Evolutionary conservation across 2,113 vertebrate genomes (phyloP), one percentile per base, ranked within the genome.

Genomic region (Lagopus muta): DNA sequence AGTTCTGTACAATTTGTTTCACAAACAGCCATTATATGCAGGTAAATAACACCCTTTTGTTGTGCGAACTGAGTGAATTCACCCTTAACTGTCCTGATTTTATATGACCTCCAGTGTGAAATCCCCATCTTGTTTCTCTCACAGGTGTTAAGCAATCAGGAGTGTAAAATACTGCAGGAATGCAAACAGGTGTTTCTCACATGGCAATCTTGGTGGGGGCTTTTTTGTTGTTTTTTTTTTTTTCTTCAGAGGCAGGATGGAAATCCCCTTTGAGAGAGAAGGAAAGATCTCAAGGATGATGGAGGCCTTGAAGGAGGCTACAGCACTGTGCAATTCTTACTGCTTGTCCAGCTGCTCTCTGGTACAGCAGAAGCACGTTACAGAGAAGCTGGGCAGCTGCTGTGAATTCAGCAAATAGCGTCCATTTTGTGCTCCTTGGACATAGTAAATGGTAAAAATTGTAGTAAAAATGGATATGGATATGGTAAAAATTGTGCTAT

Each of bases 361-460:
- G n/a, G 22, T 55, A 61, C 13, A 3, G 1, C 13, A 4, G 21
- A 65, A 12, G 4, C 30, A 34, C 1, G 0, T 15, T 0, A 0
- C 27, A 22, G 36, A 90, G 75, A 50, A 55, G 8, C 32, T 32
- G 12, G 42, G 14, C 11, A 6, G 18, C 30, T 42, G 13, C 64
- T 11, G 13, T 14, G 8, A 25, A 34, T 1, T 2, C 54, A 61
- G n/a, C 0, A 0, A 74, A 10, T 22, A 38, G 3, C 11, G 28
- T 60, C 28, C 55, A 28, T 36, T 76, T 72, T 15, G 1, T 2
- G 4, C 12, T 38, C 16, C 43, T 54, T 7, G 0, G 11, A n/a
- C 2, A 13, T 40, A 13, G 40, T 40, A 40, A 40, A 3, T 30
- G 21, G 54, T 32, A 57, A 42, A 65, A 76, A 14, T 8, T 42